Base-by-base conservation (phyloP, 2,113 vertebrate species). In the Dicentrarchus labrax region DNA sequence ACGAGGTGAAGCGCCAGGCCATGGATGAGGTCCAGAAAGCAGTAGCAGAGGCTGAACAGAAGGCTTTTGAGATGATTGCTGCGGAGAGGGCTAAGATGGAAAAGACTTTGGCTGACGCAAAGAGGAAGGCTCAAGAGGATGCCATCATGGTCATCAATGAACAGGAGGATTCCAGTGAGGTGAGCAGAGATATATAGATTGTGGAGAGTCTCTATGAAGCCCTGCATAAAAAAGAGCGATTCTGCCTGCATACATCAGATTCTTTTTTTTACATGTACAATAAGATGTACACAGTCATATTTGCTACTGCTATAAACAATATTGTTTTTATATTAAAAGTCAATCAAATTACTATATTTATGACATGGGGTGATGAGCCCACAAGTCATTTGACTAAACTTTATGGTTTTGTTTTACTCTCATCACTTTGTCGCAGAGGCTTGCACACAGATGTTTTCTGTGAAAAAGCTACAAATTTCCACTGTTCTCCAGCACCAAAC, bases 11-110 rank as follows among this genome's bases (percentile, higher is more conserved):
- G 93, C 97, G 98, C 4, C 98, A 99, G 95, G 98, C 98, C 81
- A 98, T 99, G 98, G 98, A 98, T 0, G 98, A 99, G 95, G 97
- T 99, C 59, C 98, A 99, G 94, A 99, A 99, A 77, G 98, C 98
- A 0, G 98, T 99, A 43, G 97, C 98, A 0, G 98, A 99, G 89
- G 98, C 98, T 0, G 98, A 99, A 89, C 98, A 99, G 95, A 99
- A 99, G 94, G 98, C 98, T 0, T 99, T 98, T 6, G 98, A 99
- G 95, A 98, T 99, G 97, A 99, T 99, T 6, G 96, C 98, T 0
- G 94, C 96, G 0, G 98, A 99, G 94, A 95, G 98, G 81, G 97
- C 98, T 0, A 98, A 98, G 83, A 99, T 99, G 98, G 98, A 99
- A 77, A 98, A 98, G 90, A 99, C 97, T 57, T 96, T 99, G 17